phyloP scores from a whole-genome alignment of 2,797 vertebrate species.

The Chelon labrosus region DNA sequence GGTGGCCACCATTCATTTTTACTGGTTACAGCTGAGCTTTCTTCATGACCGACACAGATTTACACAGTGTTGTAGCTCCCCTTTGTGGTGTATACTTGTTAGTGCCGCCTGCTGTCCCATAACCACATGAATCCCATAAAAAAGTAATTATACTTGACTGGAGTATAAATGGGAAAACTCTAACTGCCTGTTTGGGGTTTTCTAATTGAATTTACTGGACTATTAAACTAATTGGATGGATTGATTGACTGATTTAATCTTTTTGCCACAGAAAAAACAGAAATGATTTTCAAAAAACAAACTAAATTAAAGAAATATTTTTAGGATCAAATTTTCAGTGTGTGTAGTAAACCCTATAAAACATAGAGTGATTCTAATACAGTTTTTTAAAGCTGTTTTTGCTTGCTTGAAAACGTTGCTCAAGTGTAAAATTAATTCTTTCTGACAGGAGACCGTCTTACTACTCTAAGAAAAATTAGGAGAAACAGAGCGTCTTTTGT shows the following conservation, averaged over 20 bases:
- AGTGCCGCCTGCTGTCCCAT: background rate
- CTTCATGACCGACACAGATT: background rate
- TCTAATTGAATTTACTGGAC: background rate
- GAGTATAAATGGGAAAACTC: background rate
- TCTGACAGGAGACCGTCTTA: background rate
- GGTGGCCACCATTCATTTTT: too few relatives aligned
- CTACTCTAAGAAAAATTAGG: background rate
- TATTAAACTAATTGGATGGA: background rate
- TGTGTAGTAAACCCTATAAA: too few relatives aligned
- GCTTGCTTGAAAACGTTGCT: conserved; percentile 10
- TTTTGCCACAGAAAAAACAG: background rate
- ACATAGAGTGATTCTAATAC: too few relatives aligned
- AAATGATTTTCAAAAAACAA: background rate
- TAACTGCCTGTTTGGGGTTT: background rate
- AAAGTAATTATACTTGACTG: background rate
- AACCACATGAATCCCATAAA: background rate
- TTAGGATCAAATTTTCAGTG: too few relatives aligned
- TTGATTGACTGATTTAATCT: background rate
- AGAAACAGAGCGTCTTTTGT: conserved; percentile 5
- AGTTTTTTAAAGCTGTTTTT: background rate
- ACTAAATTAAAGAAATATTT: too few relatives aligned
- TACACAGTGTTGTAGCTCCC: conserved; percentile 44
- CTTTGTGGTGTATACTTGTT: conserved; percentile 47
- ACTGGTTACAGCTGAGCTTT: background rate
- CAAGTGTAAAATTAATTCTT: conserved; percentile 6